A percentile compares a stretch with the other conserved stretches of the same genome.
phyloP scores from a whole-genome alignment of 2,888 invertebrate species.

The Dastarcus helophoroides region DNA sequence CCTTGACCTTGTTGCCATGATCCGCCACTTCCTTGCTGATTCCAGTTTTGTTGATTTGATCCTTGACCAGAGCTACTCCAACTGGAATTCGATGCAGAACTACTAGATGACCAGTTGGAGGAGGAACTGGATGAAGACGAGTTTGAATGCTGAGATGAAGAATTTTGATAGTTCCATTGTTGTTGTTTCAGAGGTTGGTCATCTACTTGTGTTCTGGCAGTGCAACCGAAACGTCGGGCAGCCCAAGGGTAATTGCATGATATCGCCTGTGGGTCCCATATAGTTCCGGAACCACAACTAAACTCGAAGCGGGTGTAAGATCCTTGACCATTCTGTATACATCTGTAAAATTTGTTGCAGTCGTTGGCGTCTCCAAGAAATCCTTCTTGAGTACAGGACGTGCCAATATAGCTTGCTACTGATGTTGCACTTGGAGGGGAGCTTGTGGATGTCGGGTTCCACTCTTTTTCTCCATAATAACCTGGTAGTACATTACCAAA shows the following conservation, averaged over 20 bases:
- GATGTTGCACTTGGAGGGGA: background rate
- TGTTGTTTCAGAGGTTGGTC: conserved; percentile 18
- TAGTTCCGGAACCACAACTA: conserved; percentile 63
- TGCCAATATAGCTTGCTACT: conserved; percentile 10
- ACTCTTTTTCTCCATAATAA: conserved; percentile 1
- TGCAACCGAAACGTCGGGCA: conserved; percentile 59
- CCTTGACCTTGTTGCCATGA: conserved; percentile 13
- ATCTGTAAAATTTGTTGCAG: conserved; percentile 64
- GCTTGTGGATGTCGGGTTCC: background rate
- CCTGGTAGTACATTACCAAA: conserved; percentile 5
- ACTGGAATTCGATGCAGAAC: conserved; percentile 12
- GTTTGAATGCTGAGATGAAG: conserved; percentile 11
- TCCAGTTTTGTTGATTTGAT: conserved; percentile 14
- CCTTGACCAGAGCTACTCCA: conserved; percentile 6
- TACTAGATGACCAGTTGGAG: conserved; percentile 12
- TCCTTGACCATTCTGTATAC: conserved; percentile 49
- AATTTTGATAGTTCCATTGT: too few relatives aligned
- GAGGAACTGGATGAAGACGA: conserved; percentile 10
- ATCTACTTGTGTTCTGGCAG: conserved; percentile 41
- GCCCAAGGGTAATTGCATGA: conserved; percentile 60
- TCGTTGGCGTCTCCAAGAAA: conserved; percentile 55
- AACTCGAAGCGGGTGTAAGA: conserved; percentile 51
- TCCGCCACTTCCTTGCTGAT: conserved; percentile 6
- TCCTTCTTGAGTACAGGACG: conserved; percentile 41
- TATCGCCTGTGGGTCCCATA: conserved; percentile 56